Evolutionary conservation across 2,797 vertebrate genomes (phyloP).

Genomic region (Zalophus californianus): DNA sequence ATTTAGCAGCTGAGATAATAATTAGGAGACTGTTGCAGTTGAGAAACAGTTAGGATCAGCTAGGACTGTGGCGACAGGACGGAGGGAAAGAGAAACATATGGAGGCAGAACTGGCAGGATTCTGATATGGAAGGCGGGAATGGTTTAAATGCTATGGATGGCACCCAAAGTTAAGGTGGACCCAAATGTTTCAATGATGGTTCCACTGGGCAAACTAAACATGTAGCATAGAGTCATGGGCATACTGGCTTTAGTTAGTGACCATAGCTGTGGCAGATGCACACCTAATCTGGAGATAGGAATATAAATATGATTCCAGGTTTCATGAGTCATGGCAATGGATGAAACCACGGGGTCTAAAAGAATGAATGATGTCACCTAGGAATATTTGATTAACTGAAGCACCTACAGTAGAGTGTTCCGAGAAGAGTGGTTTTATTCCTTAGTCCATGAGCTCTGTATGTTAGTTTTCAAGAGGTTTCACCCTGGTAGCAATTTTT

Average conservation of each 20-base stretch:
- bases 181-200: not conserved
- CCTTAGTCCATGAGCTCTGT: not conserved
- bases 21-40: not conserved
- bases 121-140: not conserved
- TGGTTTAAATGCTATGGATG: not conserved
- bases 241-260: too few relatives aligned
- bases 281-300: not conserved
- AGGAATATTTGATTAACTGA: slow-evolving; percentile 51
- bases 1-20: not conserved
- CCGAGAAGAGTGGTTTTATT: not conserved
- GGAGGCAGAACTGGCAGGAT: too few relatives aligned
- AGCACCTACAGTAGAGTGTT: not conserved
- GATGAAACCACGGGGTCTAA: not conserved
- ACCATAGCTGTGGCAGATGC: not conserved
- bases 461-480: not conserved
- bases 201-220: not conserved
- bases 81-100: not conserved
- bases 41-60: not conserved
- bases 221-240: not conserved
- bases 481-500: not conserved
- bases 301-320: not conserved
- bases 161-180: not conserved
- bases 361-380: not conserved
- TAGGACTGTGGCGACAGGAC: not conserved
- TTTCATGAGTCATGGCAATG: not conserved